Conservation (phyloP, 2,797 vertebrate genomes). For the Enteromius radiatus region DNA sequence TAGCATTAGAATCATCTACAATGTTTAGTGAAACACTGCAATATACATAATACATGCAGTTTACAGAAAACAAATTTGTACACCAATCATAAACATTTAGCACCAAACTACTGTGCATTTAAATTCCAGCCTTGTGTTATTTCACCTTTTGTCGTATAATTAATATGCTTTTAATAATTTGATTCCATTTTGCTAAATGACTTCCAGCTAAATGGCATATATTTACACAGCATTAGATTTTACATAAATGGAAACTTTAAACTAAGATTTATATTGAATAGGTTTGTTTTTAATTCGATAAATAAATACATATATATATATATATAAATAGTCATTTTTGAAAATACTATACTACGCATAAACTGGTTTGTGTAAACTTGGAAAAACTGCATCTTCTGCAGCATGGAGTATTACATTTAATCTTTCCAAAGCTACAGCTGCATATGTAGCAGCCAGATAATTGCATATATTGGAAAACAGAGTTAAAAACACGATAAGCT, state of each 20-base stretch:
- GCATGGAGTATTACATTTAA: constrained; percentile 24
- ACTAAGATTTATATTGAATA: not conserved
- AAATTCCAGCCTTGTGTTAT: not conserved
- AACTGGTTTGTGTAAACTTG: constrained; percentile 17
- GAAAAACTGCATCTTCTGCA: constrained; percentile 22
- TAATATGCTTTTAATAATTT: not conserved
- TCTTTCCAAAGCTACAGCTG: constrained; percentile 23
- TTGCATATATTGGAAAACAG: constrained; percentile 50
- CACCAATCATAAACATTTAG: not conserved
- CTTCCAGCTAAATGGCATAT: not conserved
- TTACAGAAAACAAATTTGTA: not conserved
- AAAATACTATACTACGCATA: not conserved
- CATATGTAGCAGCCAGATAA: constrained; percentile 27
- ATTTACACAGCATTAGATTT: not conserved
- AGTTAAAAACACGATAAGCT: constrained; percentile 48
- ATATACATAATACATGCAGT: not conserved
- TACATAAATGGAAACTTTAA: not conserved
- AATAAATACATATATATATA: not conserved
- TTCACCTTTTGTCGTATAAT: not conserved
- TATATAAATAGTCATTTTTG: not conserved
- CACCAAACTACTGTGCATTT: not conserved
- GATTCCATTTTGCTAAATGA: not conserved
- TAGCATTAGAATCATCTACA: not conserved
- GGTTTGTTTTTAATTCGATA: not conserved
- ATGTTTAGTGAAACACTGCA: not conserved